Conservation (phyloP, 1,140 invertebrate species). For the Heliothis subflexa region DNA sequence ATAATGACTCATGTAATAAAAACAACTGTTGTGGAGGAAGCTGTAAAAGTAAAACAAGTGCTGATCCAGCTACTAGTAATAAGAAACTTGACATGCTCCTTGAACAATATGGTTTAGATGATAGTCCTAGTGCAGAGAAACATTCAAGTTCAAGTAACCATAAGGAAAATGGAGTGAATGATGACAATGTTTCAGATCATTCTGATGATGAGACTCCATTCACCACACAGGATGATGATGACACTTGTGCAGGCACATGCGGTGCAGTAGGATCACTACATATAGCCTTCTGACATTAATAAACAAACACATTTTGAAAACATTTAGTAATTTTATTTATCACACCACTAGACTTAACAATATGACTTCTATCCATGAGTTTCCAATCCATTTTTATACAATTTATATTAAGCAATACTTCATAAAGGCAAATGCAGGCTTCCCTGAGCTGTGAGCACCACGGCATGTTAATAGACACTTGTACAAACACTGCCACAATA, state of each 20-base stretch:
- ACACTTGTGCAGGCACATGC: slow-evolving; percentile 70
- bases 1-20: slow-evolving; percentile 56
- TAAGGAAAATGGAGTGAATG: slow-evolving; percentile 21
- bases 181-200: slow-evolving; percentile 41
- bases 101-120: slow-evolving; percentile 64
- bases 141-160: not conserved
- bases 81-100: slow-evolving; percentile 67
- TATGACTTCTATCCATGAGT: slow-evolving; percentile 7
- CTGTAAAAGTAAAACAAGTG: slow-evolving; percentile 53
- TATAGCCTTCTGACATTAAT: slow-evolving; percentile 67
- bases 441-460: not conserved
- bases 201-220: slow-evolving; percentile 50
- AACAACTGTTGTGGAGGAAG: slow-evolving; percentile 62
- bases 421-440: not conserved
- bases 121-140: slow-evolving; percentile 19
- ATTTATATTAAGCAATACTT: slow-evolving; percentile 7
- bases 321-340: slow-evolving; percentile 45
- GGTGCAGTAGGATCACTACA: slow-evolving; percentile 56
- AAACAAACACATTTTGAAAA: slow-evolving; percentile 45
- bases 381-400: slow-evolving; percentile 1
- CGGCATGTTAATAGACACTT: not conserved
- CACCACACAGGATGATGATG: slow-evolving; percentile 59
- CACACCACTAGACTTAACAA: slow-evolving; percentile 43
- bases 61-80: slow-evolving; percentile 50
- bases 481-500: not conserved